phyloP scores from a whole-genome alignment of 2,888 invertebrate species.

The Apodemia mormo region DNA sequence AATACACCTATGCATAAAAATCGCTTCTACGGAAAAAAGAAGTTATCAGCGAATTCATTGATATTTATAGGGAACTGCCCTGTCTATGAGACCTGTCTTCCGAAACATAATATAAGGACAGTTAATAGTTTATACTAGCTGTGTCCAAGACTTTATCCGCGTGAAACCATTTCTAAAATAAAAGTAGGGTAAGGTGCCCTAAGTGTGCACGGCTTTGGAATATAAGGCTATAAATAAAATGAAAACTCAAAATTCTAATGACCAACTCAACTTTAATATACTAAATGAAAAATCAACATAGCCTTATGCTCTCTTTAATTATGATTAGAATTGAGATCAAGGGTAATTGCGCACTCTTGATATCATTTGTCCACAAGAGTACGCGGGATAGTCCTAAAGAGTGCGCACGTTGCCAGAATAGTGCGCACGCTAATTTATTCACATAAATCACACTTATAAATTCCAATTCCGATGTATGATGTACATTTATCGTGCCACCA shows the following conservation, averaged over 20 bases:
- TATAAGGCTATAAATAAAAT: neutral
- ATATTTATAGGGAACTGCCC: too few relatives aligned
- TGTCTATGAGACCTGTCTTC: too few relatives aligned
- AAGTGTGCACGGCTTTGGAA: neutral
- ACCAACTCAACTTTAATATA: neutral
- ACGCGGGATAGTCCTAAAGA: neutral
- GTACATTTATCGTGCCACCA: neutral
- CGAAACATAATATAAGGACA: too few relatives aligned
- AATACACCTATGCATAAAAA: too few relatives aligned
- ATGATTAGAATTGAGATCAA: neutral
- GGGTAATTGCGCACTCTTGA: neutral
- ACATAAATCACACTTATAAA: neutral
- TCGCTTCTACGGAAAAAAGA: too few relatives aligned
- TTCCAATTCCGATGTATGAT: neutral
- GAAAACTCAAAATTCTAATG: neutral
- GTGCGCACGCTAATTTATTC: neutral
- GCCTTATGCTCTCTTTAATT: neutral
- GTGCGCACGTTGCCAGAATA: neutral
- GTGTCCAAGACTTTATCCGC: too few relatives aligned
- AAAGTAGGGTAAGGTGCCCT: neutral
- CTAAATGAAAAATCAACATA: neutral
- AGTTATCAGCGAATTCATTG: too few relatives aligned
- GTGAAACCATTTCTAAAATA: too few relatives aligned
- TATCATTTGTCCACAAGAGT: neutral
- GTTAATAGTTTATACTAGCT: too few relatives aligned